Conservation (phyloP, 35 echinoderm and acorn worm genomes). For the Strongylocentrotus purpuratus region DNA sequence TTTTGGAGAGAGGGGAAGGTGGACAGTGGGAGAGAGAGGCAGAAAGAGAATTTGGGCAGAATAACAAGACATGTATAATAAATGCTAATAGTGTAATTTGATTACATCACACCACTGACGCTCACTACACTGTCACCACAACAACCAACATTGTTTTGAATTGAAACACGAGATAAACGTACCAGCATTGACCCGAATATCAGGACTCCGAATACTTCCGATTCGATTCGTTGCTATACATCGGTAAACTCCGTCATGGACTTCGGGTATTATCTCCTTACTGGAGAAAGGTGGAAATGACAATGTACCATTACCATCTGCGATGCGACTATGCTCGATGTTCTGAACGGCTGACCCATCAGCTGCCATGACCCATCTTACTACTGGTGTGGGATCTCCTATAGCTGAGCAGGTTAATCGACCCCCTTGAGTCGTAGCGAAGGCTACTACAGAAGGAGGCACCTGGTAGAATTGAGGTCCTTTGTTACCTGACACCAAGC, state of each 20-base stretch:
- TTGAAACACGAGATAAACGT: constrained; percentile 14
- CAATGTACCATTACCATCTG: constrained; percentile 78
- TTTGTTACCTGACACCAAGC: neutral
- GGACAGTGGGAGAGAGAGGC: too few relatives aligned
- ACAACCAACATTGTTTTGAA: neutral
- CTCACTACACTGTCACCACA: neutral
- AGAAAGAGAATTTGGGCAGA: too few relatives aligned
- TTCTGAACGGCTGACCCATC: constrained; percentile 67
- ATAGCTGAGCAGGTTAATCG: constrained; percentile 75
- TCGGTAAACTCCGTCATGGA: constrained; percentile 78
- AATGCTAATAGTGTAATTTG: too few relatives aligned
- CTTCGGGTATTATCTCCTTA: constrained; percentile 59
- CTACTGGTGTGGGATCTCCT: constrained; percentile 71
- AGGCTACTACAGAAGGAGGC: constrained; percentile 67
- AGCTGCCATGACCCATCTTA: constrained; percentile 71
- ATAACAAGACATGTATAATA: too few relatives aligned
- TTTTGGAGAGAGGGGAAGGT: too few relatives aligned
- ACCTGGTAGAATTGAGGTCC: constrained; percentile 86
- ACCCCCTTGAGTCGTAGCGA: constrained; percentile 68
- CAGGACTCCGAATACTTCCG: constrained; percentile 82
- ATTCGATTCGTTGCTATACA: constrained; percentile 83
- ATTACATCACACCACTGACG: neutral
- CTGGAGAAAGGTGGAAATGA: constrained; percentile 63
- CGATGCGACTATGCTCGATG: constrained; percentile 65
- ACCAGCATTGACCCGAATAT: constrained; percentile 92